Conservation (phyloP, 2,888 invertebrate species). For the Meandrusa payeni region DNA sequence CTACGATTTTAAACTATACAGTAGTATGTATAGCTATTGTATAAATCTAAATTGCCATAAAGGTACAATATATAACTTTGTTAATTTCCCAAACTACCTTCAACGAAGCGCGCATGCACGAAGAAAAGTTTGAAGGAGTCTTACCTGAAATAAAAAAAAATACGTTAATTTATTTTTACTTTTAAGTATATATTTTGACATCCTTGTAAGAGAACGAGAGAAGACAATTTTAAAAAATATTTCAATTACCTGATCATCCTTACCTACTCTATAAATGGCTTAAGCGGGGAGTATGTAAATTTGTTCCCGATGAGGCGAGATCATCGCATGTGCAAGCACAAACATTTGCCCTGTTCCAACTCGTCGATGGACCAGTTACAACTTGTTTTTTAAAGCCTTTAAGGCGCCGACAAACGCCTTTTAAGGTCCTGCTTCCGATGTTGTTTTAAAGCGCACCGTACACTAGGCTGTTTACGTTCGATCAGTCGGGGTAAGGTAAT, state of each 20-base stretch:
- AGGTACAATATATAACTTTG: too few species aligned
- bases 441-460: conserved; percentile 50
- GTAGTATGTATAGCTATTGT: too few species aligned
- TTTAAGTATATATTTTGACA: too few species aligned
- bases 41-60: too few species aligned
- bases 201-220: too few species aligned
- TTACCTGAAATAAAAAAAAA: conserved; percentile 52
- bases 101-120: background rate
- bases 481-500: conserved; percentile 40
- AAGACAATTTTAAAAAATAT: too few species aligned
- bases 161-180: too few species aligned
- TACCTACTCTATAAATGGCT: too few species aligned
- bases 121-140: conserved; percentile 30
- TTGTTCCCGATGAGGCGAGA: conserved; percentile 16
- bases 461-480: conserved; percentile 55
- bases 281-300: conserved; percentile 15
- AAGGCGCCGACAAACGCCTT: conserved; percentile 38
- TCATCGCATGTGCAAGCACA: conserved; percentile 22
- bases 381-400: conserved; percentile 46
- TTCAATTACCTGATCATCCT: too few species aligned
- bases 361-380: conserved; percentile 7
- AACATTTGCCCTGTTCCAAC: conserved; percentile 19
- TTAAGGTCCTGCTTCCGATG: conserved; percentile 37
- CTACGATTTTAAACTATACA: too few species aligned
- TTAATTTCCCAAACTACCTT: too few species aligned